These are phyloP conservation scores for Ennomos erosarius DNA, from an alignment of 2,888 invertebrate species.

Conservation along the genomic window DNA sequence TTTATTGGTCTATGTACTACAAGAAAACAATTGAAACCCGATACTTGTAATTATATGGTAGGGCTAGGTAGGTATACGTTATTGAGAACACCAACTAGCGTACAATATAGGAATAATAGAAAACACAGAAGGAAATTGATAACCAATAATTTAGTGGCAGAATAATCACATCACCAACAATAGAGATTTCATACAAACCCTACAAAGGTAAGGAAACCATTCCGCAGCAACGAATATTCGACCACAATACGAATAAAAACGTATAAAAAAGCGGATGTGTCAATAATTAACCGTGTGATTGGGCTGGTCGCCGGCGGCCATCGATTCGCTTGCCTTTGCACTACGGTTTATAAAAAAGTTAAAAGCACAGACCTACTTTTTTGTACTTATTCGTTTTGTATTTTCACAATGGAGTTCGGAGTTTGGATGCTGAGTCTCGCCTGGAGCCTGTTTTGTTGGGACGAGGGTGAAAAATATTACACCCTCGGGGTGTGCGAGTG, in stretches of 20 bases:
- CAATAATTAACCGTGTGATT: constrained; percentile 82
- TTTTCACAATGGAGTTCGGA: constrained; percentile 26
- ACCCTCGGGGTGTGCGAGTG: constrained; percentile 70
- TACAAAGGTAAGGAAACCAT: constrained; percentile 23
- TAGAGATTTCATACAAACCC: constrained; percentile 10
- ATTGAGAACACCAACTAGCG: neutral
- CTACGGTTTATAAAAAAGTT: constrained; percentile 64
- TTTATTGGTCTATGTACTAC: too few relatives aligned
- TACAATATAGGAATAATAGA: constrained; percentile 3
- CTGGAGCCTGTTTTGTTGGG: constrained; percentile 66
- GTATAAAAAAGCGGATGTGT: constrained; percentile 79
- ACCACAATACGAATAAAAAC: constrained; percentile 27
- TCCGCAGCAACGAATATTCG: constrained; percentile 13
- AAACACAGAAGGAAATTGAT: constrained; percentile 25
- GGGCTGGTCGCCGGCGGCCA: constrained; percentile 73
- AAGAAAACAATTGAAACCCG: too few relatives aligned
- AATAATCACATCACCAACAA: constrained; percentile 23
- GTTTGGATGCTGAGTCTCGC: constrained; percentile 37
- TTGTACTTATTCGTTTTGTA: constrained; percentile 19
- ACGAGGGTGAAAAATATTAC: constrained; percentile 82
- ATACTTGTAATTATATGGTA: too few relatives aligned
- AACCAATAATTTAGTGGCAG: constrained; percentile 29
- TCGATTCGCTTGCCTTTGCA: constrained; percentile 53
- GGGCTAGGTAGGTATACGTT: too few relatives aligned
- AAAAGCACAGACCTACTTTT: constrained; percentile 35